Evolutionary conservation across 2,888 invertebrate species (phyloP).

Genomic region (Vanessa cardui): DNA sequence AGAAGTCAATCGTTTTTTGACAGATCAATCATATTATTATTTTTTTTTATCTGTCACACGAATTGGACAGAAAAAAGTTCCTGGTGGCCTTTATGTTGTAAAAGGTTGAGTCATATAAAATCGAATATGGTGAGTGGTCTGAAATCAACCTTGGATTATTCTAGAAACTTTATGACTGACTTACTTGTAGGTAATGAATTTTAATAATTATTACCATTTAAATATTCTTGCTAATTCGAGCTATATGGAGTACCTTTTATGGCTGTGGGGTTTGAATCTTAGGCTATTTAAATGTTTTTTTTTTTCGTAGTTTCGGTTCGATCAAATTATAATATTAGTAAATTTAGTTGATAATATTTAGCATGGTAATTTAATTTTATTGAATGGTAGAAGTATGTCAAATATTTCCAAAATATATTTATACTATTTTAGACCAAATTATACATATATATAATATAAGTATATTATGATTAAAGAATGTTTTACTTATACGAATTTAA

Average conservation of each 20-base stretch:
- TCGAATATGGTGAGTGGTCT: constrained; percentile 21
- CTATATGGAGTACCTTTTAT: neutral
- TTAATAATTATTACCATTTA: neutral
- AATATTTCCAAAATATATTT: too few species aligned
- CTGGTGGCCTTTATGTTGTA: constrained; percentile 40
- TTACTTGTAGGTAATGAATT: neutral
- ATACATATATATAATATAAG: too few species aligned
- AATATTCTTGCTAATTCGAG: neutral
- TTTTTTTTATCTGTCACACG: constrained; percentile 9
- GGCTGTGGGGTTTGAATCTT: too few species aligned
- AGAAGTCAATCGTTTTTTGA: neutral
- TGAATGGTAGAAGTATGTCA: too few species aligned
- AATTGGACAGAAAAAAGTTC: constrained; percentile 24
- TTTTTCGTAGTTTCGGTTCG: too few species aligned
- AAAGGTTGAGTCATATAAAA: constrained; percentile 36
- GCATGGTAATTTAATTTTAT: too few species aligned
- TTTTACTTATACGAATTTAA: too few species aligned
- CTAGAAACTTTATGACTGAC: constrained; percentile 12
- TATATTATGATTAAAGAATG: too few species aligned
- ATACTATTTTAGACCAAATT: too few species aligned
- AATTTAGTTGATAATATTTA: too few species aligned
- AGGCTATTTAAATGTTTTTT: too few species aligned
- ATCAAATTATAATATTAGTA: too few species aligned
- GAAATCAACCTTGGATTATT: constrained; percentile 30
- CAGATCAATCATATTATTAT: neutral